phyloP scores from a whole-genome alignment of 2,113 vertebrate species.

The Oreochromis aureus region DNA sequence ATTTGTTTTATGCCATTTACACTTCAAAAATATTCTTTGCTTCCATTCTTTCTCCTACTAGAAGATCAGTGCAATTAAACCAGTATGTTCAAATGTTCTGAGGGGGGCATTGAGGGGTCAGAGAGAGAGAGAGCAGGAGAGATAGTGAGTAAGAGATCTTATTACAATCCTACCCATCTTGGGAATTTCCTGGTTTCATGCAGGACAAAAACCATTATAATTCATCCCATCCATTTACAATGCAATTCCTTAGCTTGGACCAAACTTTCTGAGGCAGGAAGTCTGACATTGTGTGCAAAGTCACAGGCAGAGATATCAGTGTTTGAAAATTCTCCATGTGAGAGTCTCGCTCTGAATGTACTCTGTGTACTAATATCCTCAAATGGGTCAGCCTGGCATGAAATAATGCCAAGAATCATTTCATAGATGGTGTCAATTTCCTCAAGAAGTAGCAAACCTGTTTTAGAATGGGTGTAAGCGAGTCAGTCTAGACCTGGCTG shows the following conservation, averaged over 20 bases:
- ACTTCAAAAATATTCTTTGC: not conserved
- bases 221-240: not conserved
- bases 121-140: not conserved
- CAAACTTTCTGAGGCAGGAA: not conserved
- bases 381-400: not conserved
- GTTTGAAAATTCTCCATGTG: not conserved
- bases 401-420: not conserved
- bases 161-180: slow-evolving; percentile 14
- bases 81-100: not conserved
- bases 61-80: not conserved
- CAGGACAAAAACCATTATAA: not conserved
- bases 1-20: not conserved
- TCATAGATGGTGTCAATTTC: not conserved
- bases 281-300: not conserved
- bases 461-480: slow-evolving; percentile 16
- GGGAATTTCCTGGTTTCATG: slow-evolving; percentile 27
- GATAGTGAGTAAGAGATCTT: not conserved
- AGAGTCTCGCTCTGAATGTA: not conserved
- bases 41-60: not conserved
- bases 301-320: not conserved
- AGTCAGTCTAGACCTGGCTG: not conserved
- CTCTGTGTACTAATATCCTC: not conserved
- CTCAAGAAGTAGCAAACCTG: not conserved
- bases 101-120: not conserved
- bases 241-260: not conserved